Evolutionary conservation across 2,888 invertebrate genomes (phyloP).

Genomic region (Andrena bucephala): DNA sequence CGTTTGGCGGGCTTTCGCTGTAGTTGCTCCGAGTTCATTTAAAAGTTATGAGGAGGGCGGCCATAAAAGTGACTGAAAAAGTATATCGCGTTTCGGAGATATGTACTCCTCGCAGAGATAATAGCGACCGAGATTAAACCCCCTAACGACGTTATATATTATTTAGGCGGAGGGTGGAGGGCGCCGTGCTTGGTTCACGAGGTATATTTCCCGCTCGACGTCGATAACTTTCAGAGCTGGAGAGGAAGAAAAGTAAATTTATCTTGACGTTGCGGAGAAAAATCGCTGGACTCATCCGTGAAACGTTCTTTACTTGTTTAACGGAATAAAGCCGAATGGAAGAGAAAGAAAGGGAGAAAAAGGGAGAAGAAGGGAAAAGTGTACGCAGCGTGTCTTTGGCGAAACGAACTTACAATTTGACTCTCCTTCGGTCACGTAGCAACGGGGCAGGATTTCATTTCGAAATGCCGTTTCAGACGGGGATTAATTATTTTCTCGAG

Average conservation of each 20-base stretch:
- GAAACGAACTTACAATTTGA: constrained; percentile 7
- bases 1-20: too few species aligned
- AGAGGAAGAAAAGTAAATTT: constrained; percentile 4
- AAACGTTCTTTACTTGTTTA: constrained; percentile 19
- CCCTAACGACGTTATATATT: constrained; percentile 14
- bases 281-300: constrained; percentile 14
- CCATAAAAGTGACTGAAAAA: constrained; percentile 6
- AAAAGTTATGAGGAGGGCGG: too few species aligned
- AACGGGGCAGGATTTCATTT: constrained; percentile 11
- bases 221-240: constrained; percentile 13
- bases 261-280: constrained; percentile 2
- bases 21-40: too few species aligned
- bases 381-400: not conserved
- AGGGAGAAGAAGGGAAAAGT: not conserved
- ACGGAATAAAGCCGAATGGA: constrained; percentile 9
- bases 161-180: too few species aligned
- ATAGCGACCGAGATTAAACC: constrained; percentile 28
- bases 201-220: constrained; percentile 1
- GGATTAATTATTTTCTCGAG: constrained; percentile 56
- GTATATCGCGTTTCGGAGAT: constrained; percentile 21
- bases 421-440: not conserved
- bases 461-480: constrained; percentile 10
- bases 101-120: constrained; percentile 4
- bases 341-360: not conserved
- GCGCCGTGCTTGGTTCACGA: too few species aligned